Percentiles rank a stretch among this genome's conserved stretches.
Conservation (phyloP, 2,888 invertebrate genomes). For the Chymomyza amoena region DNA sequence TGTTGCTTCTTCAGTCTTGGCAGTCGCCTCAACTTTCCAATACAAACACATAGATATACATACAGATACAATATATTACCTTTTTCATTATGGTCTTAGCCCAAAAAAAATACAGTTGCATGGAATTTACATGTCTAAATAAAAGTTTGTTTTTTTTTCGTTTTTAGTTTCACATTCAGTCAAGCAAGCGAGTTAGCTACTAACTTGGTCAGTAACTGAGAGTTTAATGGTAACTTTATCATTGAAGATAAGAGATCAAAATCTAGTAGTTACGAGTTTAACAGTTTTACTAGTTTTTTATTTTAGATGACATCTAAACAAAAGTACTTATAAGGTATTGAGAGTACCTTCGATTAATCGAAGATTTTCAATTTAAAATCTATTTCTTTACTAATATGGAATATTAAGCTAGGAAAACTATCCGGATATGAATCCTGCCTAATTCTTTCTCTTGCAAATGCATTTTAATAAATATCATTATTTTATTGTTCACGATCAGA, state of each 20-base stretch:
- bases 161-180: background rate
- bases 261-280: background rate
- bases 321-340: too few relatives aligned
- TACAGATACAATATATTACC: conserved; percentile 4
- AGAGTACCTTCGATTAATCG: too few relatives aligned
- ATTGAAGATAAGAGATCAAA: background rate
- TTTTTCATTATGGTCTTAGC: background rate
- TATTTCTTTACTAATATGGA: too few relatives aligned
- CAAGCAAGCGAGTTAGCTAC: background rate
- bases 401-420: too few relatives aligned
- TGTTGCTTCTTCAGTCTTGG: conserved; percentile 20
- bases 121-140: background rate
- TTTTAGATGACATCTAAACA: too few relatives aligned
- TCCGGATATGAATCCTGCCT: too few relatives aligned
- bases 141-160: background rate
- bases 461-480: too few relatives aligned
- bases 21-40: conserved; percentile 25
- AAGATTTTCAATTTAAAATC: too few relatives aligned
- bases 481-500: too few relatives aligned
- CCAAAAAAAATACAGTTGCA: background rate
- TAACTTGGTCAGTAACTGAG: background rate
- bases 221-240: background rate
- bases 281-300: too few relatives aligned
- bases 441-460: too few relatives aligned
- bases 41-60: conserved; percentile 39